These are phyloP conservation scores for Caranx melampygus DNA, from an alignment of 2,113 vertebrate species.

Conservation along the genomic window DNA sequence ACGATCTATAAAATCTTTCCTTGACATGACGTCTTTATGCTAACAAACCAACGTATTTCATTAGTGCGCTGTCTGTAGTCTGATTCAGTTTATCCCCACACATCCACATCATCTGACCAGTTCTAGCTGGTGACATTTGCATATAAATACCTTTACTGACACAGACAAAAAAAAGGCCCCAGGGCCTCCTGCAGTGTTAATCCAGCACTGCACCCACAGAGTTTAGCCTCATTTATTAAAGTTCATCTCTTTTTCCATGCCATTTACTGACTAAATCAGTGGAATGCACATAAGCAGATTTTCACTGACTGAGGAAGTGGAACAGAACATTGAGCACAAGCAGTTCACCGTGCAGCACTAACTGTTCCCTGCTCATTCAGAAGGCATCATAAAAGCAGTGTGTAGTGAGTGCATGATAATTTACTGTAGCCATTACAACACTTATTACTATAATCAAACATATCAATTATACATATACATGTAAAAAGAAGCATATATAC, in stretches of 20 bases:
- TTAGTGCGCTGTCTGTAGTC: too few relatives aligned
- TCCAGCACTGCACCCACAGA: not conserved
- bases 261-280: conserved; percentile 46
- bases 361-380: not conserved
- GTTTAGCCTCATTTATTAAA: conserved; percentile 18
- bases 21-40: too few relatives aligned
- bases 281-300: conserved; percentile 25
- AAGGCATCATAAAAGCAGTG: not conserved
- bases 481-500: too few relatives aligned
- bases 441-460: not conserved
- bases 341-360: not conserved
- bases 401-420: not conserved
- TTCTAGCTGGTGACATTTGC: too few relatives aligned
- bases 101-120: too few relatives aligned
- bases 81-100: too few relatives aligned
- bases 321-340: conserved; percentile 25
- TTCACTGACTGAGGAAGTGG: conserved; percentile 4
- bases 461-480: too few relatives aligned
- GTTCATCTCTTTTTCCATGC: conserved; percentile 35
- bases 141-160: too few relatives aligned
- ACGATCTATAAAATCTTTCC: too few relatives aligned
- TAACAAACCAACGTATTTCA: too few relatives aligned
- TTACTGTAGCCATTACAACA: too few relatives aligned
- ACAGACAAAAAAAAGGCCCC: not conserved
- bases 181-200: not conserved